Percentiles rank a stretch among this genome's conserved stretches.
Evolutionary conservation across 1,140 invertebrate genomes (phyloP).

Genomic region (Chlorops oryzae): DNA sequence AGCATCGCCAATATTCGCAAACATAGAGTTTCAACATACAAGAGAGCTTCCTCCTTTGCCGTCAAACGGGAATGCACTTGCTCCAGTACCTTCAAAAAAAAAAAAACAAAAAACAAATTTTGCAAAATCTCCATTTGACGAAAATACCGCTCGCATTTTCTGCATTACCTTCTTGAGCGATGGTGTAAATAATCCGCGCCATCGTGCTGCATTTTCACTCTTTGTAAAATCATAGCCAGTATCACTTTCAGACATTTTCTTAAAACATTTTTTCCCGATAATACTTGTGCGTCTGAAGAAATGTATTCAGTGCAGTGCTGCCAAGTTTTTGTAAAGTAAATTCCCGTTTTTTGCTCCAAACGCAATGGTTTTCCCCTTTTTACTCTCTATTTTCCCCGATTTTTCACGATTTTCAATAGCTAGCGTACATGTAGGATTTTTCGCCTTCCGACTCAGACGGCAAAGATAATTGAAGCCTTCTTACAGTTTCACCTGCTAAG

Average conservation of each 20-base stretch:
- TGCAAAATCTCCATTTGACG: neutral
- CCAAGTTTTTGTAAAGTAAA: too few species aligned
- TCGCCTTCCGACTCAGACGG: too few species aligned
- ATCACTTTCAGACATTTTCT: too few species aligned
- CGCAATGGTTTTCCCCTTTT: conserved; percentile 7
- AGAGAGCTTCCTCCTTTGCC: conserved; percentile 82
- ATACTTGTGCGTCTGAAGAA: too few species aligned
- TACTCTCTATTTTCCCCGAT: conserved; percentile 23
- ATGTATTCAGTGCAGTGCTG: too few species aligned
- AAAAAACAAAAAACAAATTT: neutral
- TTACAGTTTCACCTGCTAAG: too few species aligned
- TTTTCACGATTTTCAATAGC: conserved; percentile 16
- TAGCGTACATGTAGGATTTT: too few species aligned
- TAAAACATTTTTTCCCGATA: too few species aligned
- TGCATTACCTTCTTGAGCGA: conserved; percentile 64
- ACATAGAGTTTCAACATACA: conserved; percentile 89
- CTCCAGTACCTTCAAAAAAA: conserved; percentile 67
- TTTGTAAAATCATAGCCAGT: conserved; percentile 80
- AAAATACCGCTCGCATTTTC: neutral
- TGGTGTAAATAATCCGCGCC: conserved; percentile 80
- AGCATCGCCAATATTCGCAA: conserved; percentile 81
- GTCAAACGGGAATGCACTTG: conserved; percentile 83
- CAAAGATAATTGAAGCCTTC: too few species aligned
- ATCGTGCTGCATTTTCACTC: conserved; percentile 80
- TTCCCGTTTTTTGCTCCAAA: conserved; percentile 19